Evolutionary conservation across 1,140 invertebrate species (phyloP).

Genomic region (Cyclina sinensis): DNA sequence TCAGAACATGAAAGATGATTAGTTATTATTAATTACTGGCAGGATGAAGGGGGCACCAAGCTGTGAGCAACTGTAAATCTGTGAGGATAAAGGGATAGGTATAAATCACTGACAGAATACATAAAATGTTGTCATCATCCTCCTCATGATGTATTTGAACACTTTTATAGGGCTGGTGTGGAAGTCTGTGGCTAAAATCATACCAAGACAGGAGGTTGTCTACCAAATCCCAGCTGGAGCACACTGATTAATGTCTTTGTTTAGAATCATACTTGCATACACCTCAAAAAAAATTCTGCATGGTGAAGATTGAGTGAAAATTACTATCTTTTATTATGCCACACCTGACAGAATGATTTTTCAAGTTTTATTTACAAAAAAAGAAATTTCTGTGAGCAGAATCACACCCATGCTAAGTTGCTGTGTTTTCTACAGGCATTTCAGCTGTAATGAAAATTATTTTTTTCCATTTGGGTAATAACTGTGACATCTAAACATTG

Average conservation of each 20-base stretch:
- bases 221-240: not conserved
- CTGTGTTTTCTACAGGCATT: too few relatives aligned
- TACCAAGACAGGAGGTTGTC: not conserved
- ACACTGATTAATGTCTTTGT: slow-evolving; percentile 16
- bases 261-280: not conserved
- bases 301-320: not conserved
- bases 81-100: slow-evolving; percentile 18
- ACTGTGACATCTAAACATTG: too few relatives aligned
- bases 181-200: not conserved
- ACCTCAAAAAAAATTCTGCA: not conserved
- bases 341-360: not conserved
- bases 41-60: not conserved
- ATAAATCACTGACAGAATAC: slow-evolving; percentile 9
- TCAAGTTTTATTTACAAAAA: not conserved
- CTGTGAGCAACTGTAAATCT: slow-evolving; percentile 35
- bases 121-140: not conserved
- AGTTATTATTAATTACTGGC: slow-evolving; percentile 33
- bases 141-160: not conserved
- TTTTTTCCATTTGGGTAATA: too few relatives aligned
- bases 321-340: not conserved
- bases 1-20: slow-evolving; percentile 34
- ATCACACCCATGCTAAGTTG: slow-evolving; percentile 6
- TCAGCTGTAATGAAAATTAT: too few relatives aligned
- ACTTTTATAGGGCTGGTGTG: not conserved
- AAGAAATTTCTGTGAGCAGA: not conserved